Evolutionary conservation across 2,888 invertebrate genomes (phyloP).

Genomic region (Polyommatus iphigenia): DNA sequence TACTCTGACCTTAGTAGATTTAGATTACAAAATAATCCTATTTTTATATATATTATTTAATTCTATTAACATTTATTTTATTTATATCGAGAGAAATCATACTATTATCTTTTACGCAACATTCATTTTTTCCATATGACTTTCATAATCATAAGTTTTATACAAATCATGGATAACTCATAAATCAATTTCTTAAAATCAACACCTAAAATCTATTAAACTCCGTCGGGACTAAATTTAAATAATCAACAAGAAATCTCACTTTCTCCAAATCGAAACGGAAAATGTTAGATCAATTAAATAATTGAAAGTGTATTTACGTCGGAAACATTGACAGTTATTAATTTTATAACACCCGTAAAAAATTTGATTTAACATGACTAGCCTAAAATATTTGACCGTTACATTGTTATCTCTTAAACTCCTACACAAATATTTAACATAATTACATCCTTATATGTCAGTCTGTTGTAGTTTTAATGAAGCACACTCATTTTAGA

Average conservation of each 20-base stretch:
- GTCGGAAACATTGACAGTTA: constrained; percentile 12
- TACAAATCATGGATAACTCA: not conserved
- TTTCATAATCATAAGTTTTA: not conserved
- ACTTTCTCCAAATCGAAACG: constrained; percentile 19
- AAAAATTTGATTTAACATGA: constrained; percentile 19
- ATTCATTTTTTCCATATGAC: not conserved
- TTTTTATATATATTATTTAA: not conserved
- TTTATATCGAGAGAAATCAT: not conserved
- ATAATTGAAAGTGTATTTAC: constrained; percentile 26
- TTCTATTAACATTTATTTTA: not conserved
- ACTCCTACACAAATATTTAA: not conserved
- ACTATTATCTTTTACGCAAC: not conserved
- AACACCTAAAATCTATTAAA: not conserved
- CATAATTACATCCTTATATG: constrained; percentile 14
- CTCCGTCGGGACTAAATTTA: not conserved
- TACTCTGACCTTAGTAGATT: not conserved
- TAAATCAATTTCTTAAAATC: not conserved
- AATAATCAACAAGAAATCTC: constrained; percentile 26
- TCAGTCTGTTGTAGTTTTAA: not conserved
- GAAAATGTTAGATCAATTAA: constrained; percentile 19
- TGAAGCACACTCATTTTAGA: not conserved
- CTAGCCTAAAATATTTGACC: constrained; percentile 7
- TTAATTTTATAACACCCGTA: not conserved
- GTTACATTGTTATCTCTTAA: constrained; percentile 5
- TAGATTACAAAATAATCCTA: not conserved